Base-by-base conservation (phyloP, 2,797 vertebrate genomes). In the Peromyscus eremicus region DNA sequence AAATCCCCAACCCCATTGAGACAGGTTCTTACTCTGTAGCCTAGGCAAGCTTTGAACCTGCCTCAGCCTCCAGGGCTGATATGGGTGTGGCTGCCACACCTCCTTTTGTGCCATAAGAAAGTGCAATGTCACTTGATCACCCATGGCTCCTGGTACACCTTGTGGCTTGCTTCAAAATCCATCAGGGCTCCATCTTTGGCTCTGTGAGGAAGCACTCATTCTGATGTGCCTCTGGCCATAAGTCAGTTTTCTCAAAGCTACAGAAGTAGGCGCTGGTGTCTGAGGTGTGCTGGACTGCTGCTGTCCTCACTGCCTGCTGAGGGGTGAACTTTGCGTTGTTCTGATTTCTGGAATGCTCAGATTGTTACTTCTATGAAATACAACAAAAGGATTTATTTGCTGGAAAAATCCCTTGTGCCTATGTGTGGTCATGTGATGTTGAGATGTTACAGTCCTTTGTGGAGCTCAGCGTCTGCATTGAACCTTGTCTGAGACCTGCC, bases 131-230 rank as follows among this genome's bases (percentile, higher is more conserved):
- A 2, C 86, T 77, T 3, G 0, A 0, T 68, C 34, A 2, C 87
- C 77, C 3, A 0, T 62, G 68, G 76, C 76, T 84, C 40, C 43
- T 29, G 68, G 5, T 66, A 12, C 7, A 43, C n/a, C 40, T 62
- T 37, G 8, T n/a, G 62, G 29, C 87, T 91, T 92, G 52, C 75
- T 94, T 83, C 52, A 94, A 80, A 62, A 49, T 85, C 57, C 19
- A 9, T 81, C 32, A 71, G 11, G 16, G 14, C 70, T 87, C 89
- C 14, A 46, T 93, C 71, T 60, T 88, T 29, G 76, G 55, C 64
- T 91, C 62, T 73, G 60, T 10, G 55, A 66, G 32, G 46, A 17
- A 40, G 14, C 64, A 71, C 84, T 32, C 75, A 4, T 32, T 89
- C 34, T 40, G 43, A 23, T 19, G 66, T 37, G 91, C 27, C 23